Percentiles rank a stretch among this genome's conserved stretches.
These are phyloP conservation scores for Platygyra sinensis DNA, from an alignment of 64 coral and sea anemone genomes.

Conservation along the genomic window DNA sequence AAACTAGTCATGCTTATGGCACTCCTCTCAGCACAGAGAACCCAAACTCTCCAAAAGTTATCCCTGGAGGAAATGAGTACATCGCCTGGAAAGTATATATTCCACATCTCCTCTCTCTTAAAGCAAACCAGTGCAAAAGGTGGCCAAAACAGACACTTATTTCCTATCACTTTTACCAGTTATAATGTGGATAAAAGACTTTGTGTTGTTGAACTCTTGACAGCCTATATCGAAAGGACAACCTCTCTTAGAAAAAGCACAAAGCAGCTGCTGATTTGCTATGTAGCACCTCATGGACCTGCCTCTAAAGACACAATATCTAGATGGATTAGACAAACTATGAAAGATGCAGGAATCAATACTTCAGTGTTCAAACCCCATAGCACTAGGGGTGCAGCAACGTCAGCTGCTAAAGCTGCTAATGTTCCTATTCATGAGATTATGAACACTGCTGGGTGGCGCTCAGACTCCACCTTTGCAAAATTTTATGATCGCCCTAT, in stretches of 20 bases:
- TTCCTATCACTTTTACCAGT: slow-evolving; percentile 13
- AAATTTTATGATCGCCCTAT: neutral
- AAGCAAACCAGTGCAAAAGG: slow-evolving; percentile 58
- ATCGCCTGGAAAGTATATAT: slow-evolving; percentile 37
- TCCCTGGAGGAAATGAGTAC: slow-evolving; percentile 32
- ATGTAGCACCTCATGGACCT: slow-evolving; percentile 44
- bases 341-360: slow-evolving; percentile 46
- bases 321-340: slow-evolving; percentile 25
- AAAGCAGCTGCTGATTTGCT: slow-evolving; percentile 30
- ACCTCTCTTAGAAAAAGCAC: neutral
- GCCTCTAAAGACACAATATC: slow-evolving; percentile 47
- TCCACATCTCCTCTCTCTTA: slow-evolving; percentile 40
- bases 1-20: slow-evolving; percentile 66
- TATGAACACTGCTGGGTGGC: neutral
- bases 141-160: slow-evolving; percentile 39
- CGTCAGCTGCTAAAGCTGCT: neutral
- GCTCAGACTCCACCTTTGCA: neutral
- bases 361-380: neutral
- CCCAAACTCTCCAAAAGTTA: slow-evolving; percentile 44
- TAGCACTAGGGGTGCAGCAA: slow-evolving; percentile 7
- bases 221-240: slow-evolving; percentile 36
- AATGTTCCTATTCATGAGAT: neutral
- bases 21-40: slow-evolving; percentile 58
- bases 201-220: slow-evolving; percentile 25
- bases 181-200: slow-evolving; percentile 15